Evolutionary conservation across 2,888 invertebrate genomes (phyloP).

Genomic region (Temnothorax rugatulus): DNA sequence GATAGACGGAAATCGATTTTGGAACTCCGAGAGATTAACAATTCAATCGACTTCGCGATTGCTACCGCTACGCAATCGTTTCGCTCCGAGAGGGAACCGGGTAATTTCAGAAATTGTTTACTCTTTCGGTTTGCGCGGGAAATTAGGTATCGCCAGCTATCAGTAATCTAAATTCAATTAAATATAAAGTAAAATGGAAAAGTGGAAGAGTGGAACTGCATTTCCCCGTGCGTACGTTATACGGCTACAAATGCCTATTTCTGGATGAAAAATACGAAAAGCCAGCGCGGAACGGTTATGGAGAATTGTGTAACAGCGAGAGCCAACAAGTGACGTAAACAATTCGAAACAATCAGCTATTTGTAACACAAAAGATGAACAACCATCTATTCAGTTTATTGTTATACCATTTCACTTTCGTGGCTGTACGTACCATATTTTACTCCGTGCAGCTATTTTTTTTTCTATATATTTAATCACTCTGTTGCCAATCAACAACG

Average conservation of each 20-base stretch:
- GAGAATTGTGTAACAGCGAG: constrained; percentile 3
- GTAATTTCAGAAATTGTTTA: constrained; percentile 54
- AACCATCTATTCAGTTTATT: constrained; percentile 45
- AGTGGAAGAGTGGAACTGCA: not conserved
- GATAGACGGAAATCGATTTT: constrained; percentile 53
- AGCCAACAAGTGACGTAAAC: constrained; percentile 43
- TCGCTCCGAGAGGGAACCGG: constrained; percentile 37
- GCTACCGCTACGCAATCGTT: constrained; percentile 44
- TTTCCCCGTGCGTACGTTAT: not conserved
- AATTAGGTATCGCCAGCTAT: constrained; percentile 30
- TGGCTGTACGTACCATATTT: not conserved
- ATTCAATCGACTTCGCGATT: constrained; percentile 55
- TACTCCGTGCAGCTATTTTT: constrained; percentile 13
- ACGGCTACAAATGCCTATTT: not conserved
- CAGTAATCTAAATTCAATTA: constrained; percentile 17
- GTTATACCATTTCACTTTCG: constrained; percentile 33
- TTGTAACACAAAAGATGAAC: constrained; percentile 52
- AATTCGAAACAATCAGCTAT: constrained; percentile 53
- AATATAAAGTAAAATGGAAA: not conserved
- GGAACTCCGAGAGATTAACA: constrained; percentile 53
- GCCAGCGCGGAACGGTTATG: not conserved
- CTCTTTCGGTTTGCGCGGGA: constrained; percentile 22
- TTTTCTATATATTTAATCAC: constrained; percentile 46
- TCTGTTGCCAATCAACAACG: constrained; percentile 46
- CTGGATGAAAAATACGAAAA: constrained; percentile 2